Percentiles rank a stretch among this genome's conserved stretches.
Evolutionary conservation across 2,888 invertebrate species (phyloP).

Genomic region (Nymphalis polychloros): DNA sequence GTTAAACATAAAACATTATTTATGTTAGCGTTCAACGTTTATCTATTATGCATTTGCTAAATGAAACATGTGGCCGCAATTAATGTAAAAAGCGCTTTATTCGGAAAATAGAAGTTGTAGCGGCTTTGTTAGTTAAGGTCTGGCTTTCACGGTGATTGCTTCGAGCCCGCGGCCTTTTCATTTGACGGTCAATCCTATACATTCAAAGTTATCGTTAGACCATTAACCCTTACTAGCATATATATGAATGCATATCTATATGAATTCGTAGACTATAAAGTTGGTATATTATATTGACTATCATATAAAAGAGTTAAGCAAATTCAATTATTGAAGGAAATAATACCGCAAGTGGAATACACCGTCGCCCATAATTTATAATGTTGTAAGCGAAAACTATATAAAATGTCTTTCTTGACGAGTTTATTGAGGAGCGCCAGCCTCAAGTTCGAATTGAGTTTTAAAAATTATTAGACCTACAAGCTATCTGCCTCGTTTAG

Average conservation of each 20-base stretch:
- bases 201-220: constrained; percentile 33
- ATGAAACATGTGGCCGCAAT: constrained; percentile 45
- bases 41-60: constrained; percentile 22
- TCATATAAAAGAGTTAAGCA: constrained; percentile 27
- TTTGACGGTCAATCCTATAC: constrained; percentile 37
- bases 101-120: constrained; percentile 50
- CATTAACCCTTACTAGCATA: constrained; percentile 35
- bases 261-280: constrained; percentile 24
- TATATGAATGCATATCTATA: constrained; percentile 21
- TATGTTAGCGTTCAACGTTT: constrained; percentile 1
- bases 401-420: constrained; percentile 26
- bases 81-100: constrained; percentile 49
- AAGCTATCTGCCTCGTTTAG: no score
- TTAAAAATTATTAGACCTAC: no score
- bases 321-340: constrained; percentile 32
- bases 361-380: constrained; percentile 29
- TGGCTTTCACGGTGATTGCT: constrained; percentile 66
- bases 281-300: constrained; percentile 26
- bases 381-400: constrained; percentile 30
- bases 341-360: constrained; percentile 20
- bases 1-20: constrained; percentile 6
- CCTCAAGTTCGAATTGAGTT: no score
- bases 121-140: constrained; percentile 54
- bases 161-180: constrained; percentile 48
- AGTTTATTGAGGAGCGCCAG: background rate